Evolutionary conservation across 2,113 vertebrate genomes (phyloP), one percentile per base, ranked within the genome.

Genomic region (Hymenochirus boettgeri): DNA sequence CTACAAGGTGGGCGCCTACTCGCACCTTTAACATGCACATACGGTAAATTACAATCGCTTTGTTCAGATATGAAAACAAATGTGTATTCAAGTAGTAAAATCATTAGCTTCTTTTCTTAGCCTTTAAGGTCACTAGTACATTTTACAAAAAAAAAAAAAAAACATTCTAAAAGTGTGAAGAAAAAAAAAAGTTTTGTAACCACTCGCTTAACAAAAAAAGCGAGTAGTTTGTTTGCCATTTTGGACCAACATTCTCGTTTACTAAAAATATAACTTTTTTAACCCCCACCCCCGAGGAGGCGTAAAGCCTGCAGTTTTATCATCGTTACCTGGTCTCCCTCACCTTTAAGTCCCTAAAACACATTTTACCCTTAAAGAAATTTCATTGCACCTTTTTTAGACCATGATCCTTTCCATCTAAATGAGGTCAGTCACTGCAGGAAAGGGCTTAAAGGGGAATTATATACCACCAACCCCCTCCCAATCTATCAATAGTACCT

Each of bases 11-110:
- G 73, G 17, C 72, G 80, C 56, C 70, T 78, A 75, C 64, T 80
- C 18, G 79, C 70, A 76, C 61, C 77, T 71, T 73, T 64, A 75
- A 52, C n/a, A 56, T 78, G 77, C 78, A 77, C 73, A 75, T 73
- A 58, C 50, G 25, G 47, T 51, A 59, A 79, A 72, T 77, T 64
- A 72, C 65, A 73, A 70, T 74, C 61, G 71, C 73, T 76, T 67
- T 67, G 56, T 67, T 75, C 72, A 69, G 77, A 73, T 69, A 73
- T 70, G 77, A 79, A 67, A 37, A 67, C 56, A 70, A 79, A 74
- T n/a, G n/a, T n/a, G n/a, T 77, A 82, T 80, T 82, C 75, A 80
- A 82, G 75, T 80, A 77, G 76, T 78, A 79, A 79, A 83, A 75
- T 76, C 72, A 75, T 74, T 77, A 74, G 73, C 75, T 74, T 45